Evolutionary conservation across 2,113 vertebrate genomes (phyloP).

Genomic region (Rhinopomastus cyanomelas): DNA sequence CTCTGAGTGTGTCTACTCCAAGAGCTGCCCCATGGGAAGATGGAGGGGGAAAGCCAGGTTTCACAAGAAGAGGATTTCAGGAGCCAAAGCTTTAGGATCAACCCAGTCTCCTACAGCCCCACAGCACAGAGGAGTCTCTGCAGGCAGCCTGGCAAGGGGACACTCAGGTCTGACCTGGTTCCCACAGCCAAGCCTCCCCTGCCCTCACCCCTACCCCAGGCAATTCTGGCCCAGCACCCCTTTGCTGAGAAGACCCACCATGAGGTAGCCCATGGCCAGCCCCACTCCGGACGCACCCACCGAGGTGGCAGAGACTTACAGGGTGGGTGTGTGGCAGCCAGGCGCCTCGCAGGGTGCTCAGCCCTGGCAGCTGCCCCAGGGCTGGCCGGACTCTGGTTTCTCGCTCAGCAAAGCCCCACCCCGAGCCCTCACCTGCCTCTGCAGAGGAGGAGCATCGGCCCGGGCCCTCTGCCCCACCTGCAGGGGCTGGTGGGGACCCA

Average conservation of each 20-base stretch:
- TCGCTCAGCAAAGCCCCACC: constrained; percentile 33
- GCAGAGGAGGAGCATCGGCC: constrained; percentile 33
- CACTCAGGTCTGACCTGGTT: accelerated
- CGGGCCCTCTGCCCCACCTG: not conserved
- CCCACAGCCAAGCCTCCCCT: not conserved
- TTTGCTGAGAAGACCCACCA: not conserved
- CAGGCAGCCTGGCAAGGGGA: too few species aligned
- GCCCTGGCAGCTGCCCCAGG: not conserved
- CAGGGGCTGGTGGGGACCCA: not conserved
- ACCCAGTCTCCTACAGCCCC: not conserved
- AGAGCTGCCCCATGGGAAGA: not conserved
- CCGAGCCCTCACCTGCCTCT: not conserved
- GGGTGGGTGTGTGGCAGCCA: not conserved
- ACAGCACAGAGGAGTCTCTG: not conserved
- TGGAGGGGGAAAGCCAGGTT: not conserved
- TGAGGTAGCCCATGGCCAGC: not conserved
- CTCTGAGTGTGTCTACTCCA: not conserved
- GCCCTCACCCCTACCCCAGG: not conserved
- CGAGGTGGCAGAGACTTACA: not conserved
- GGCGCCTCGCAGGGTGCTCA: not conserved
- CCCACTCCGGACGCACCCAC: accelerated
- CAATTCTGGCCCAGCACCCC: not conserved
- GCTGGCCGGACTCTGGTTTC: not conserved
- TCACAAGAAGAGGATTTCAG: accelerated
- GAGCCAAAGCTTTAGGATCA: not conserved